These are phyloP conservation scores for Rhabdomys dilectus DNA, from an alignment of 2,113 vertebrate species.

Conservation along the genomic window DNA sequence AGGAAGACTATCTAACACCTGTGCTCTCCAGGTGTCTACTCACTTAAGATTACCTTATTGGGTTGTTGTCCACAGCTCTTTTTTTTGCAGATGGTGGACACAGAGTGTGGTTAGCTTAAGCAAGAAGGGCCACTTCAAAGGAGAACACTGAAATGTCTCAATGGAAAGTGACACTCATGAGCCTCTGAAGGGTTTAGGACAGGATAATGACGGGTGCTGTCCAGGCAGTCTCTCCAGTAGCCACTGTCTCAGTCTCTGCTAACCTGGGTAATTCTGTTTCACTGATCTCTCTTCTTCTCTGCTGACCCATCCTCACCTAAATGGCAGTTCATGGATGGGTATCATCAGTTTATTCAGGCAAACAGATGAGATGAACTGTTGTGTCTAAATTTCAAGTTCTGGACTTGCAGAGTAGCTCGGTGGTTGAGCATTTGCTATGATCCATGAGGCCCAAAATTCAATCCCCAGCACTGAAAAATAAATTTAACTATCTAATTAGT, in stretches of 20 bases:
- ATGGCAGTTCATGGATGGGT: not conserved
- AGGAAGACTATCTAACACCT: not conserved
- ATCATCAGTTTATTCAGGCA: not conserved
- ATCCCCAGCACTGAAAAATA: not conserved
- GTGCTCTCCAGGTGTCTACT: not conserved
- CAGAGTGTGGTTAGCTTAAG: not conserved
- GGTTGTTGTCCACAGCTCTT: not conserved
- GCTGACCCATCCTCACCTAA: not conserved
- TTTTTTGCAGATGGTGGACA: slow-evolving; percentile 26
- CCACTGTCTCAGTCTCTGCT: not conserved
- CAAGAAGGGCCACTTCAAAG: not conserved
- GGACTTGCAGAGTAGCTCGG: not conserved
- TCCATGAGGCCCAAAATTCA: not conserved
- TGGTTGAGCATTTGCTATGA: not conserved
- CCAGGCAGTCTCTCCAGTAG: not conserved
- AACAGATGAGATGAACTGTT: not conserved
- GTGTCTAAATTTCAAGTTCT: not conserved
- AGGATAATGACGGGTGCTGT: not conserved
- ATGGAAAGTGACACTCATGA: not conserved
- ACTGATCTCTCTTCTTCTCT: not conserved
- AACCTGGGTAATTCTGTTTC: not conserved
- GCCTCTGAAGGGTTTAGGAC: not conserved
- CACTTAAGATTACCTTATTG: not conserved
- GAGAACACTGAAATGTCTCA: not conserved
- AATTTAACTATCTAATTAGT: not conserved